Base-by-base conservation (phyloP, 2,797 vertebrate genomes). In the Perodicticus potto region DNA sequence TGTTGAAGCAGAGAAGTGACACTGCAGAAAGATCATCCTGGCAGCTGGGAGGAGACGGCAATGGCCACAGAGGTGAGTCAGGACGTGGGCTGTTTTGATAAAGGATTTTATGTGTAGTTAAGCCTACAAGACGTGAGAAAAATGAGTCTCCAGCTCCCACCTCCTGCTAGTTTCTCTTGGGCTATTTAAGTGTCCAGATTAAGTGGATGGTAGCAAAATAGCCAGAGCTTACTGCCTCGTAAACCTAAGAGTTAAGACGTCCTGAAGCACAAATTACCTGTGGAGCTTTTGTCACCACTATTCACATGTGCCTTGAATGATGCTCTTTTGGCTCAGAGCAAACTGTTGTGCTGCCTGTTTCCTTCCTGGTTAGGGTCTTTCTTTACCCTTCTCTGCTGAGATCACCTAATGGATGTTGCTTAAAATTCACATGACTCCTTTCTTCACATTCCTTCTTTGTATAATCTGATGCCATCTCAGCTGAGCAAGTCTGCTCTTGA, bases 51-150 rank as follows among this genome's bases (percentile, higher is more conserved):
- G 49, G 72, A 84, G 32, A 73, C 59, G 45, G 20, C 57, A 17
- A 67, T n/a, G 86, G 61, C 32, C 74, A 3, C 40, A n/a, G n/a
- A 25, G 13, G 16, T 22, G 63, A 69, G 40, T 61, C 29, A 59
- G 65, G 49, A 37, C n/a, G 59, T 73, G 77, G 61, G 78, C 45
- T 88, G 23, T 74, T 88, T 88, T 88, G 65, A 74, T 86, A 77
- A 61, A 90, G 34, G 69, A 27, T 82, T 83, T 89, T 73, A 14
- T 78, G 3, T 73, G 14, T 45, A 70, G 65, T 69, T 53, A 84
- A 91, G 59, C 49, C 80, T 92, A 37, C 59, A 25, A 89, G 57
- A 80, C 20, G n/a, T 63, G 32, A 27, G 29, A 69, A 95, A 88
- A 91, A 59, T 74, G 29, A 89, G 61, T 69, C 40, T 84, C 53